Base-by-base conservation (phyloP, 2,113 vertebrate species). In the Chaetorhynchus papuensis region DNA sequence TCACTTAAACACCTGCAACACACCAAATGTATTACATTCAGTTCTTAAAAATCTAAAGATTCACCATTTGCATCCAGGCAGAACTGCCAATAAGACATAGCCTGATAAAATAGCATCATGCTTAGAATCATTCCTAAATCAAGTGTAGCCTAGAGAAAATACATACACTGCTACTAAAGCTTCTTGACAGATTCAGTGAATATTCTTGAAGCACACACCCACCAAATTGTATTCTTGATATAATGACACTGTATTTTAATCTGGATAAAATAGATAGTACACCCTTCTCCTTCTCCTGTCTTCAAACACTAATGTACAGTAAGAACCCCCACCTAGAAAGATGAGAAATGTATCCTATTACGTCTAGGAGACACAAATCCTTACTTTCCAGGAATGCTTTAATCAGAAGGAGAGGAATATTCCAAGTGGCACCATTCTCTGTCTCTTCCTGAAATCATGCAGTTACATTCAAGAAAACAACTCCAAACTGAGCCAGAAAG, bases 331-430 rank as follows among this genome's bases (percentile, higher is more conserved):
- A 87, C 17, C 50, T 50, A 52, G 16, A 86, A 92, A 86, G 54
- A 92, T 39, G 41, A 90, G 49, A 88, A 72, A 64, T 31, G 1
- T 20, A 56, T 80, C 28, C 35, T 13, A 9, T 44, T 75, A 66
- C 1, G 6, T 35, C 39, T 83, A 83, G 37, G 31, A 92, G 71
- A 72, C 37, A 85, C 59, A 94, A 93, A 85, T 6, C 2, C 54
- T 77, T 78, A 83, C 90, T 94, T 97, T 92, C 79, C 90, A 97
- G 76, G 90, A 97, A 83, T 81, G 44, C 21, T 61, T 86, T 90
- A 86, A 86, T 83, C 83, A 86, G 49, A 90, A 76, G 28, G 13
- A 50, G 23, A 63, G 30, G 37, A 52, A 65, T 89, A 85, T 94
- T 94, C 87, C 92, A 94, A 90, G 66, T 41, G 64, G 64, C 79